Evolutionary conservation across 2,888 invertebrate species (phyloP).

Genomic region (Acrobasis consociella): DNA sequence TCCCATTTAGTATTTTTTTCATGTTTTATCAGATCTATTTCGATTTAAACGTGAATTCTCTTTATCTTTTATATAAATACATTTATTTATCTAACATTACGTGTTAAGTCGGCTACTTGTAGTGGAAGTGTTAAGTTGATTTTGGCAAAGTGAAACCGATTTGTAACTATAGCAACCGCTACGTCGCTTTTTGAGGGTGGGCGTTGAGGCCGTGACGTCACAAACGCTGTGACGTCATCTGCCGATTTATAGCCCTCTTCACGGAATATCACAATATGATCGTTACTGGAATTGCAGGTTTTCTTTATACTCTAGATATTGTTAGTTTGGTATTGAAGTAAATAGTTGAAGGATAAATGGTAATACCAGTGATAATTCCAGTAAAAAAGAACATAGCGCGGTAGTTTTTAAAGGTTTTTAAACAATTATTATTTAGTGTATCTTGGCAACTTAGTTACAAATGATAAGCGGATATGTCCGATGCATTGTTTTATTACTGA

Average conservation of each 20-base stretch:
- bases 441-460: no score
- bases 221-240: slow-evolving; percentile 22
- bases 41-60: not conserved
- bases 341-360: not conserved
- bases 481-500: no score
- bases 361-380: not conserved
- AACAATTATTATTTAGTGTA: no score
- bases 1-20: slow-evolving; percentile 9
- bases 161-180: slow-evolving; percentile 10
- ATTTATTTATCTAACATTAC: not conserved
- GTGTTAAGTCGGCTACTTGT: not conserved
- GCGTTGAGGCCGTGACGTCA: slow-evolving; percentile 24
- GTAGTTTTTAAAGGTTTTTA: no score
- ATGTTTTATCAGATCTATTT: not conserved
- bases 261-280: not conserved
- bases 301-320: not conserved
- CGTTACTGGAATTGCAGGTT: not conserved
- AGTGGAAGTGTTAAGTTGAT: not conserved
- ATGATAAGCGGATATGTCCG: no score
- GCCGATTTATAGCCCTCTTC: not conserved
- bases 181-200: slow-evolving; percentile 6
- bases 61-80: not conserved
- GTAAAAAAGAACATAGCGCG: not conserved
- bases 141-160: slow-evolving; percentile 7
- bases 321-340: not conserved